These are phyloP conservation scores for Hephaestus fuliginosus DNA, from an alignment of 2,797 vertebrate genomes.

Conservation along the genomic window DNA sequence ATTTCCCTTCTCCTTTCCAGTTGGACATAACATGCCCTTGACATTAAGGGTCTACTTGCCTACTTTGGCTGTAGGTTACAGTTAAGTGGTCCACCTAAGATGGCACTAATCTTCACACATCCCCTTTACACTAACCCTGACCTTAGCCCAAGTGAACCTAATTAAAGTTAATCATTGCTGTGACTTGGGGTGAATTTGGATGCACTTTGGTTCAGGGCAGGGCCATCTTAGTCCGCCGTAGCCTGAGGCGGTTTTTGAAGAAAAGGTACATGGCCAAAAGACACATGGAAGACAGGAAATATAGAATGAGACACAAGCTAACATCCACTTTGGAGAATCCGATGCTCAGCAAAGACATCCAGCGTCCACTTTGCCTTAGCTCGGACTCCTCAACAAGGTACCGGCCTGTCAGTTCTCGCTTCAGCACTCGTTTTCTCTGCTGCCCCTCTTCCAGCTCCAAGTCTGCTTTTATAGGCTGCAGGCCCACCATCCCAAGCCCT, in stretches of 20 bases:
- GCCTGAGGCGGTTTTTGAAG: slow-evolving; percentile 86
- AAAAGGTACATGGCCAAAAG: slow-evolving; percentile 92
- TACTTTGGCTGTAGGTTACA: slow-evolving; percentile 25
- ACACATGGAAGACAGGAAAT: slow-evolving; percentile 90
- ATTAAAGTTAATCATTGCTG: slow-evolving; percentile 23
- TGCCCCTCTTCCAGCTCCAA: slow-evolving; percentile 45
- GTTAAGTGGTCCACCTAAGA: slow-evolving; percentile 46
- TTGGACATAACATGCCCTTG: neutral
- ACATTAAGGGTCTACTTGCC: neutral
- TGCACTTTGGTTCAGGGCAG: slow-evolving; percentile 65
- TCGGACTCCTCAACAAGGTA: slow-evolving; percentile 60
- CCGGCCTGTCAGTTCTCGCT: slow-evolving; percentile 76
- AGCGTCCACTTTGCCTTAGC: slow-evolving; percentile 68
- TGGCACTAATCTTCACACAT: slow-evolving; percentile 47
- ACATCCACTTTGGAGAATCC: slow-evolving; percentile 92
- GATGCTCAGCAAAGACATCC: slow-evolving; percentile 88
- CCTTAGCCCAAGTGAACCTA: slow-evolving; percentile 23
- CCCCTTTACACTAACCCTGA: slow-evolving; percentile 33
- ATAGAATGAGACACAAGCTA: slow-evolving; percentile 92
- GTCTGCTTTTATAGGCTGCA: slow-evolving; percentile 61
- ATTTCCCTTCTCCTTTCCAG: slow-evolving; percentile 25
- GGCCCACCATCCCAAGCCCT: slow-evolving; percentile 67
- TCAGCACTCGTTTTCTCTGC: slow-evolving; percentile 65
- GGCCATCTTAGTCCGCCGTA: slow-evolving; percentile 74
- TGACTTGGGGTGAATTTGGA: neutral